phyloP scores from a whole-genome alignment of 2,797 vertebrate genomes.

The Enteromius viviparus region DNA sequence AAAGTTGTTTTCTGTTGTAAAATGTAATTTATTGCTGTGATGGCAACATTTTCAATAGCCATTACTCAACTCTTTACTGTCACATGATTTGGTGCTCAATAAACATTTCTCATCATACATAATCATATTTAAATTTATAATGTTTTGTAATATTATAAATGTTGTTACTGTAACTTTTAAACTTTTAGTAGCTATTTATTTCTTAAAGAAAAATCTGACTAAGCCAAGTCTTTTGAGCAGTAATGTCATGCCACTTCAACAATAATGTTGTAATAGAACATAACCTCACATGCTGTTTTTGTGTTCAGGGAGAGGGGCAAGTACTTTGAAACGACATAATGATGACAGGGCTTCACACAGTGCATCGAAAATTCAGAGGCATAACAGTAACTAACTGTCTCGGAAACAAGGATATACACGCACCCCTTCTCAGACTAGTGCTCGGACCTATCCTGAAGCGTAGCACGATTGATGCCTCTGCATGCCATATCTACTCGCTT shows the following conservation, averaged over 20 bases:
- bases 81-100: not conserved
- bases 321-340: slow-evolving; percentile 79
- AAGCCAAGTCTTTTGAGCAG: not conserved
- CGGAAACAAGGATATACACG: not conserved
- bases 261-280: not conserved
- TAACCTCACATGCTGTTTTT: not conserved
- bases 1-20: not conserved
- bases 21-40: not conserved
- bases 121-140: not conserved
- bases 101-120: not conserved
- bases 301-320: slow-evolving; percentile 76
- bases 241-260: not conserved
- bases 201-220: not conserved
- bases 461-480: not conserved
- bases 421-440: slow-evolving; percentile 4
- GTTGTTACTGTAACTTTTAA: not conserved
- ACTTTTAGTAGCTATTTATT: not conserved
- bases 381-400: slow-evolving; percentile 76
- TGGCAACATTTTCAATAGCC: not conserved
- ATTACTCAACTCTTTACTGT: not conserved
- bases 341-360: slow-evolving; percentile 77
- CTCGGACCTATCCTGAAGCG: not conserved
- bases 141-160: not conserved
- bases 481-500: not conserved
- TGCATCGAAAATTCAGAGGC: slow-evolving; percentile 81